Evolutionary conservation across 2,888 invertebrate species (phyloP), one percentile per base, ranked within the genome.

Genomic region (Cactoblastis cactorum): DNA sequence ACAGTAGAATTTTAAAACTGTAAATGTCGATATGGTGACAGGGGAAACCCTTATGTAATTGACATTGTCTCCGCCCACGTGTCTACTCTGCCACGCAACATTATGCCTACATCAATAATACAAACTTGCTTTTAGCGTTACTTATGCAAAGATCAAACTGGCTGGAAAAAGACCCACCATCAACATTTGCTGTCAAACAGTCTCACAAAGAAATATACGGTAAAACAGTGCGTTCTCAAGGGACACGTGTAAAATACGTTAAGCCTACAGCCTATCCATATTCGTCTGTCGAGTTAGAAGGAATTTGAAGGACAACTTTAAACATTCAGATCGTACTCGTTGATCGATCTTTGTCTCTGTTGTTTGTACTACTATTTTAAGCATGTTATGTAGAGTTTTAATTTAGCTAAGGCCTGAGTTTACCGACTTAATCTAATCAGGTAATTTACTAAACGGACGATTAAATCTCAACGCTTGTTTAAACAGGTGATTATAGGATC

Each of bases 231-330:
- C 11, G n/a, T 17, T 49, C 53, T 47, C 55, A 9, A 0, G 55
- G 50, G 55, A 53, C 28, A 15, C 28, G 9, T 22, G 53, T 35
- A 12, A 45, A 48, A 45, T 39, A 52, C 49, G 48, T 47, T 47
- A 17, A 18, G 28, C 28, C 28, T 8, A 32, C 9, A 41, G 50
- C 50, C 55, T 55, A 61, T 57, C 59, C 62, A 54, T 55, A 61
- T 57, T 59, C 62, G 56, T 55, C 58, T 55, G 50, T 34, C 49
- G 51, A 51, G 54, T 51, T 54, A 56, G 52, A 46, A 45, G 47
- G 54, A 37, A 51, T 46, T 22, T 41, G 33, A 47, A 54, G 45
- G 53, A 49, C 33, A 45, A 15, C n/a, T 18, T 34, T 50, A 38
- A 33, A 38, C 37, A 5, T 28, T 24, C 4, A 33, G 34, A 43